Evolutionary conservation across 2,113 vertebrate species (phyloP), one percentile per base, ranked within the genome.

Genomic region (Eurypyga helias): DNA sequence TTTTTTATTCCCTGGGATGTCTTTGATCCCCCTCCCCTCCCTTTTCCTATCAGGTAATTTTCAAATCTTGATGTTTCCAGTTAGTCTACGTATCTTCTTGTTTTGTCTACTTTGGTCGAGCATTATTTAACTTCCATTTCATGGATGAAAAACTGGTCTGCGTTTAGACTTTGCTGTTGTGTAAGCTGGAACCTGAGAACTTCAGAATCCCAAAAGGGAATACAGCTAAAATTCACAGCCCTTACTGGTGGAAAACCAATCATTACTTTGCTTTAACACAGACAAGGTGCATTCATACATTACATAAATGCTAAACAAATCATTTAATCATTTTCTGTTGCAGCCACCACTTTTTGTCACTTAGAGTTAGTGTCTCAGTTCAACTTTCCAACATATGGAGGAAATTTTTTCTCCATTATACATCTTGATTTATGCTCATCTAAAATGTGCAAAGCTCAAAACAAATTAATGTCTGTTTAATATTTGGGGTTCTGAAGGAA

Each of bases 31-130:
- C 6, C 72, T 96, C 87, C 81, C 80, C 66, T 90, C 94, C 94
- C 90, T 92, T 97, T 97, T 96, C 95, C 98, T 98, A 98, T 98
- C 98, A 98, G 98, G 98, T 98, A 98, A 98, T 98, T 98, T 98
- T 98, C 97, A 98, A 97, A 97, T 87, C 96, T 95, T 95, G 95
- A 95, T 93, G 52, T 98, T 98, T 98, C 98, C 98, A 98, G 95
- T 94, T 96, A 95, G 98, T 98, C 98, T 98, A 97, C 58, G 38
- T 96, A 94, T 97, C 97, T 97, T 96, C 97, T 98, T 98, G 98
- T 98, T 98, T 98, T 98, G 98, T 98, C 98, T 98, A 97, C 91
- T 82, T 43, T 2, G 8, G 90, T 94, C 95, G 96, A 89, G 38
- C 48, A 57, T 82, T 82, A 84, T 92, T 97, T 87, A 90, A 95